A percentile compares a stretch with the other conserved stretches of the same genome.
These are phyloP conservation scores for Brachycybe producta DNA, from an alignment of 2,888 invertebrate species.

Conservation along the genomic window DNA sequence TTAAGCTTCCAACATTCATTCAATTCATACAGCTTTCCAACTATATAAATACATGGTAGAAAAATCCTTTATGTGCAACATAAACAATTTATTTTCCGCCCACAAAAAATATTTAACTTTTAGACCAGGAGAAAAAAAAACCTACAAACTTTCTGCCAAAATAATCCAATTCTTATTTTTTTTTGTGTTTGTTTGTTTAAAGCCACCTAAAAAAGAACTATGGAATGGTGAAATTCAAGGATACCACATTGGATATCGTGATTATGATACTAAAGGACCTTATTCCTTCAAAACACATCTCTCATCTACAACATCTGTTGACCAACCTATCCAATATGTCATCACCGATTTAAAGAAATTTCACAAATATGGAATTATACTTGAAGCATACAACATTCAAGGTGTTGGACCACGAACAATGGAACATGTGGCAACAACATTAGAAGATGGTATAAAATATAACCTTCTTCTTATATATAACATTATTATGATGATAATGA, in stretches of 20 bases:
- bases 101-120: no score
- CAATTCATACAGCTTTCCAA: no score
- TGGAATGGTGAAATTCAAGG: slow-evolving; percentile 35
- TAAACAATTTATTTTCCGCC: no score
- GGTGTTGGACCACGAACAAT: slow-evolving; percentile 26
- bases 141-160: no score
- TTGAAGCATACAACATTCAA: slow-evolving; percentile 26
- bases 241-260: slow-evolving; percentile 35
- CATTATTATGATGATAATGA: no score
- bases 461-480: no score
- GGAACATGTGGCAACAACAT: slow-evolving; percentile 24
- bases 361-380: slow-evolving; percentile 25
- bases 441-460: slow-evolving; percentile 26
- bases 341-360: slow-evolving; percentile 29
- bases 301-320: slow-evolving; percentile 9
- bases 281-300: slow-evolving; percentile 24
- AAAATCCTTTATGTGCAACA: no score
- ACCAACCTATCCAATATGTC: slow-evolving; percentile 23
- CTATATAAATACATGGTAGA: no score
- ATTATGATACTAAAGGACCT: slow-evolving; percentile 7
- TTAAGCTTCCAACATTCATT: no score
- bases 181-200: no score
- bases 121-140: no score
- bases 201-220: slow-evolving; percentile 31
- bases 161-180: no score